Conservation (phyloP, 2,797 vertebrate species). For the Silurus aristotelis region DNA sequence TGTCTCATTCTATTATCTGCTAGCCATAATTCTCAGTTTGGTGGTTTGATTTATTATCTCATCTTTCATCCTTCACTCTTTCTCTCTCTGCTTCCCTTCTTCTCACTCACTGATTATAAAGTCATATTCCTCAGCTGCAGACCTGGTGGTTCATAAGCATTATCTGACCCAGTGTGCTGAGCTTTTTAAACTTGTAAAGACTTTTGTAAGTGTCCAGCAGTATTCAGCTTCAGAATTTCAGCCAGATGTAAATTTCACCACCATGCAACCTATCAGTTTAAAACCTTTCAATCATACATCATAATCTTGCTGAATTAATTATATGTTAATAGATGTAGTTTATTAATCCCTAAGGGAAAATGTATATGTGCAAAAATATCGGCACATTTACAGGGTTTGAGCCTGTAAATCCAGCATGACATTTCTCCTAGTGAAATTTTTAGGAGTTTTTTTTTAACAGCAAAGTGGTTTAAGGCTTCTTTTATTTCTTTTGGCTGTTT, state of each 20-base stretch:
- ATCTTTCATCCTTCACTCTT: neutral
- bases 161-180: neutral
- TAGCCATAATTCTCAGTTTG: conserved; percentile 5
- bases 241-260: neutral
- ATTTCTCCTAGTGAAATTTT: neutral
- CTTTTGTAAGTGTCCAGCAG: neutral
- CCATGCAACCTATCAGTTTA: neutral
- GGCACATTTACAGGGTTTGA: too few species aligned
- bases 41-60: neutral
- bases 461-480: neutral
- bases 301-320: neutral
- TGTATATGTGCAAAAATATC: neutral
- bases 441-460: neutral
- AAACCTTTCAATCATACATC: neutral
- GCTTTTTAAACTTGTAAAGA: neutral
- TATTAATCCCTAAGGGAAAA: neutral
- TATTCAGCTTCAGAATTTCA: neutral
- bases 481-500: neutral
- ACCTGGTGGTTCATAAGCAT: neutral
- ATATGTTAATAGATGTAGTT: neutral
- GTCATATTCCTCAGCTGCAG: neutral
- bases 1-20: neutral
- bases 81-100: neutral
- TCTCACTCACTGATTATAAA: neutral
- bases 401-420: neutral